phyloP scores from a whole-genome alignment of 1,140 invertebrate species.

The Cyphomyrmex costatus region DNA sequence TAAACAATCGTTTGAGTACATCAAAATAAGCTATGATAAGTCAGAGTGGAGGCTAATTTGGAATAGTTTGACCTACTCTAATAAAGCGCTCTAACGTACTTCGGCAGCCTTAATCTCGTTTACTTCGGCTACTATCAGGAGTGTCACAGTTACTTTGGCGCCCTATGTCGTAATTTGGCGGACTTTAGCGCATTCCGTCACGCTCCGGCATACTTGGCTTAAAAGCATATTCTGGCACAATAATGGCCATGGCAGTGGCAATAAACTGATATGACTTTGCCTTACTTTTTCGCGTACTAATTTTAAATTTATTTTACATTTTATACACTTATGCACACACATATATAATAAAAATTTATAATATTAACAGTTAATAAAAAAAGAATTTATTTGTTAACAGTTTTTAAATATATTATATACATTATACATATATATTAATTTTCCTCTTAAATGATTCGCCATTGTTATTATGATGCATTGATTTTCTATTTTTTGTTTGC shows the following conservation, averaged over 20 bases:
- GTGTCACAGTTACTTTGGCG: slow-evolving; percentile 45
- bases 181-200: slow-evolving; percentile 50
- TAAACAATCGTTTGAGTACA: not conserved
- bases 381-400: not conserved
- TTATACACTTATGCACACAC: too few species aligned
- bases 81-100: slow-evolving; percentile 63
- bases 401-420: not conserved
- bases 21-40: slow-evolving; percentile 13
- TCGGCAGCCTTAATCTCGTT: slow-evolving; percentile 59
- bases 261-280: slow-evolving; percentile 17
- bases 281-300: slow-evolving; percentile 3
- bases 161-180: slow-evolving; percentile 54
- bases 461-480: slow-evolving; percentile 2
- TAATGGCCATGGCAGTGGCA: slow-evolving; percentile 17
- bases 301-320: slow-evolving; percentile 31
- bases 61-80: slow-evolving; percentile 59
- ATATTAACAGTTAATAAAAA: too few species aligned
- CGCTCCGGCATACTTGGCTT: slow-evolving; percentile 46
- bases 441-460: not conserved
- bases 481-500: not conserved
- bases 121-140: slow-evolving; percentile 43
- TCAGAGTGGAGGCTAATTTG: slow-evolving; percentile 26
- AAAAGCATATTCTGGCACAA: slow-evolving; percentile 37
- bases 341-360: not conserved
- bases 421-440: not conserved